These are phyloP conservation scores for Apotomis turbidana DNA, from an alignment of 2,888 invertebrate species.

Conservation along the genomic window DNA sequence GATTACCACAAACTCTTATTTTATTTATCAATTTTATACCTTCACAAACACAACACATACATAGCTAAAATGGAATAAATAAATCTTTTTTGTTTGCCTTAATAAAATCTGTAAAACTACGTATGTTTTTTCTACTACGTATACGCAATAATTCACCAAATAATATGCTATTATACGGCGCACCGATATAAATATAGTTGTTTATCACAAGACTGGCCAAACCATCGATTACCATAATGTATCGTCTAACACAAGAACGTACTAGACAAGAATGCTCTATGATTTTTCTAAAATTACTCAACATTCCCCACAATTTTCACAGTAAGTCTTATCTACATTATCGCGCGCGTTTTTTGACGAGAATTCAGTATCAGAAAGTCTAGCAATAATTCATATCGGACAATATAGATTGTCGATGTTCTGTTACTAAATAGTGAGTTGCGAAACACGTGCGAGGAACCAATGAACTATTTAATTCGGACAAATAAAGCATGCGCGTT, in stretches of 20 bases:
- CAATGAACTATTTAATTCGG: slow-evolving; percentile 33
- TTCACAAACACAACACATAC: too few relatives aligned
- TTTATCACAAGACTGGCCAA: neutral
- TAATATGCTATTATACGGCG: too few relatives aligned
- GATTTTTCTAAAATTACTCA: too few relatives aligned
- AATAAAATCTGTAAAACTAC: too few relatives aligned
- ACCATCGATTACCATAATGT: slow-evolving; percentile 6
- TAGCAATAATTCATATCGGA: slow-evolving; percentile 20
- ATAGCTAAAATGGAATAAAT: too few relatives aligned
- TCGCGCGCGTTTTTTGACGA: slow-evolving; percentile 23
- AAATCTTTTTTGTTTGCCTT: too few relatives aligned
- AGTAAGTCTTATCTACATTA: slow-evolving; percentile 23
- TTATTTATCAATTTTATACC: too few relatives aligned
- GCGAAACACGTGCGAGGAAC: slow-evolving; percentile 33
- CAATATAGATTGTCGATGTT: slow-evolving; percentile 30
- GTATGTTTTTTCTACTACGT: too few relatives aligned
- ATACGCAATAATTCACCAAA: too few relatives aligned
- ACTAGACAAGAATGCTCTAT: neutral
- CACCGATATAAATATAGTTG: neutral
- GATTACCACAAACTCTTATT: too few relatives aligned
- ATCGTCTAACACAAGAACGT: neutral
- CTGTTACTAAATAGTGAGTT: slow-evolving; percentile 10
- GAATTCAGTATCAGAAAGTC: slow-evolving; percentile 11
- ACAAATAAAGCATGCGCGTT: slow-evolving; percentile 24
- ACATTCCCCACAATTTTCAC: neutral